phyloP scores from a whole-genome alignment of 2,888 invertebrate genomes.

The Diaphora mendica region DNA sequence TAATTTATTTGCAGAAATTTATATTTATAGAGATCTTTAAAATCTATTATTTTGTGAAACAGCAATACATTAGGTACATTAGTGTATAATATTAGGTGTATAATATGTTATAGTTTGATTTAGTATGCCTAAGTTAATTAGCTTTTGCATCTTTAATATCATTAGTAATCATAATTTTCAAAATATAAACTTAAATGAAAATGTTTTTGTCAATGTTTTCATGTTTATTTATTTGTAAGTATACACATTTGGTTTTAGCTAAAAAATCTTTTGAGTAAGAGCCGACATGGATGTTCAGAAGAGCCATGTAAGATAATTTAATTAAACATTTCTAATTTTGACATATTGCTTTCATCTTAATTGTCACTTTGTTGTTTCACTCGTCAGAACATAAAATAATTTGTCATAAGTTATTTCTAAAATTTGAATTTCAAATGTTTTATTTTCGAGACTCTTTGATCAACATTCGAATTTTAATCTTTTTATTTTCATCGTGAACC shows the following conservation, averaged over 20 bases:
- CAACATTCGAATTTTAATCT: slow-evolving; percentile 16
- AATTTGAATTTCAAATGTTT: slow-evolving; percentile 8
- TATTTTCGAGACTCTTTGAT: slow-evolving; percentile 41
- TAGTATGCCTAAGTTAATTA: no score
- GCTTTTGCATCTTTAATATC: no score
- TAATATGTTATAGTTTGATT: no score
- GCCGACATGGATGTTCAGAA: background rate
- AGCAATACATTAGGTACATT: no score
- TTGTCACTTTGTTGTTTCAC: slow-evolving; percentile 28
- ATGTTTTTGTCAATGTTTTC: background rate
- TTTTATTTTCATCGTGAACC: slow-evolving; percentile 15
- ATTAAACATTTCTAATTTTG: slow-evolving; percentile 13
- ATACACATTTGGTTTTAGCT: background rate
- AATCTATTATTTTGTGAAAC: no score
- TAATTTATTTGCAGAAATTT: no score
- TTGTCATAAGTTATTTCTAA: slow-evolving; percentile 19
- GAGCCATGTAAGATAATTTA: slow-evolving; percentile 1
- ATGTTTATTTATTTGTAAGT: background rate
- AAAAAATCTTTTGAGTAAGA: background rate
- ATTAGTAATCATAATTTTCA: background rate
- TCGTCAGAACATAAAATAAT: slow-evolving; percentile 29
- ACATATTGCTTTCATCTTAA: slow-evolving; percentile 27
- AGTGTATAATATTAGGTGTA: no score
- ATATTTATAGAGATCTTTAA: no score
- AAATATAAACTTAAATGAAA: background rate